Evolutionary conservation across 2,113 vertebrate species (phyloP).

Genomic region (Acrocephalus arundinaceus): DNA sequence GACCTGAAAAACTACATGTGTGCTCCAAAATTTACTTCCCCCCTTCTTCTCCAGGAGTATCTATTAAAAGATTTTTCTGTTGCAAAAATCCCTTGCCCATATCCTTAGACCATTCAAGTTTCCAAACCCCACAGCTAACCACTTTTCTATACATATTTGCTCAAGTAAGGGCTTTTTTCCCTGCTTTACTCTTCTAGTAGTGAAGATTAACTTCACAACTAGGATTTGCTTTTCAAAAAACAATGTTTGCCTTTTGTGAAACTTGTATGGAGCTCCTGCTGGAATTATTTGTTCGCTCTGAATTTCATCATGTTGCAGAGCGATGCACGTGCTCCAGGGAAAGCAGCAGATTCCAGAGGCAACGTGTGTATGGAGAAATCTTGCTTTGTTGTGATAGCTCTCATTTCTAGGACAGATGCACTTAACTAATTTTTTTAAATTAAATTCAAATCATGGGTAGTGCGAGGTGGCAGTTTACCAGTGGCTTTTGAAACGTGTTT

Average conservation of each 20-base stretch:
- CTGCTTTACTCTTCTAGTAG: background rate
- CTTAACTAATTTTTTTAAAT: background rate
- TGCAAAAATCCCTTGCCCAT: background rate
- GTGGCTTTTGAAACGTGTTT: background rate
- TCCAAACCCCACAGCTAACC: background rate
- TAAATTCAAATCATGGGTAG: background rate
- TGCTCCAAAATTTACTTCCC: background rate
- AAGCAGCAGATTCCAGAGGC: background rate
- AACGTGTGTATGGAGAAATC: background rate
- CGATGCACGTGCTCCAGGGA: background rate
- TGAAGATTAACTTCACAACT: background rate
- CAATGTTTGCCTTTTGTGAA: background rate
- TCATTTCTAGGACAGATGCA: background rate
- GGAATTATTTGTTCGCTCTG: background rate
- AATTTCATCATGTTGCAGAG: background rate
- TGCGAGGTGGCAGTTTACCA: background rate
- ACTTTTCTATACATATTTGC: background rate
- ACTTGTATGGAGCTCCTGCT: background rate
- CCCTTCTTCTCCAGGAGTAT: background rate
- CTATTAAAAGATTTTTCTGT: background rate
- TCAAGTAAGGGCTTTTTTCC: background rate
- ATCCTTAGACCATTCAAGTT: background rate
- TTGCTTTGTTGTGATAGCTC: background rate
- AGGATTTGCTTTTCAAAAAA: background rate
- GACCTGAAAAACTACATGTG: background rate